These are phyloP conservation scores for Choreutis nemorana DNA, from an alignment of 2,888 invertebrate genomes.

Conservation along the genomic window DNA sequence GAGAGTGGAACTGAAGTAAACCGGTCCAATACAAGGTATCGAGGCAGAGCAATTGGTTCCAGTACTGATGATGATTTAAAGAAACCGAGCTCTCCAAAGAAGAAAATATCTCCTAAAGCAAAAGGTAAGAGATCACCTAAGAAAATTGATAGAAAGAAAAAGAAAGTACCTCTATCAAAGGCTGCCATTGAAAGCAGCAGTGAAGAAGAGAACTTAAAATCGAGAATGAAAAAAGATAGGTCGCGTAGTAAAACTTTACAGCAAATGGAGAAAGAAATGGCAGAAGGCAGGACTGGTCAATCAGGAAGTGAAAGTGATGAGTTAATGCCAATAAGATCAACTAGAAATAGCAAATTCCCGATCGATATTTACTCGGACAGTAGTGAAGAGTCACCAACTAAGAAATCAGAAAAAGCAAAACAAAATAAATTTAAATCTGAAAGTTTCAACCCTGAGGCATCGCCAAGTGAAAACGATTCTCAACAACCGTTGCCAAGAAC, in stretches of 20 bases:
- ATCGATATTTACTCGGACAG: conserved; percentile 86
- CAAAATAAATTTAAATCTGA: conserved; percentile 54
- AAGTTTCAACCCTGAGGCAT: conserved; percentile 67
- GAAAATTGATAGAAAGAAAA: conserved; percentile 58
- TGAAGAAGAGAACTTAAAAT: conserved; percentile 63
- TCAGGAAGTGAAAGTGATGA: conserved; percentile 84
- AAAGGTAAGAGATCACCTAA: conserved; percentile 49
- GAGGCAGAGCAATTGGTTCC: conserved; percentile 52
- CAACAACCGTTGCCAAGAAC: conserved; percentile 76
- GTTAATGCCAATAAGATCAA: conserved; percentile 69
- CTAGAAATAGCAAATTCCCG: conserved; percentile 66
- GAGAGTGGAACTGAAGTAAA: conserved; percentile 50
- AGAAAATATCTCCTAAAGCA: conserved; percentile 49
- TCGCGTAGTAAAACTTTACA: conserved; percentile 69
- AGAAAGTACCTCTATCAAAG: conserved; percentile 53
- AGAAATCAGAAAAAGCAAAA: conserved; percentile 51
- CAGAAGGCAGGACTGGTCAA: conserved; percentile 56
- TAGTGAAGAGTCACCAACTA: conserved; percentile 64
- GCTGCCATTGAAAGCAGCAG: conserved; percentile 67
- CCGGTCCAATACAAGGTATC: conserved; percentile 31
- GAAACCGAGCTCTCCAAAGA: conserved; percentile 46
- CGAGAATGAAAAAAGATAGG: conserved; percentile 47
- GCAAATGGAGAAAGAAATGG: conserved; percentile 80
- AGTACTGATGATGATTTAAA: conserved; percentile 68
- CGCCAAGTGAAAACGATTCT: conserved; percentile 72